Conservation (phyloP, 2,888 invertebrate species). For the Cactoblastis cactorum region DNA sequence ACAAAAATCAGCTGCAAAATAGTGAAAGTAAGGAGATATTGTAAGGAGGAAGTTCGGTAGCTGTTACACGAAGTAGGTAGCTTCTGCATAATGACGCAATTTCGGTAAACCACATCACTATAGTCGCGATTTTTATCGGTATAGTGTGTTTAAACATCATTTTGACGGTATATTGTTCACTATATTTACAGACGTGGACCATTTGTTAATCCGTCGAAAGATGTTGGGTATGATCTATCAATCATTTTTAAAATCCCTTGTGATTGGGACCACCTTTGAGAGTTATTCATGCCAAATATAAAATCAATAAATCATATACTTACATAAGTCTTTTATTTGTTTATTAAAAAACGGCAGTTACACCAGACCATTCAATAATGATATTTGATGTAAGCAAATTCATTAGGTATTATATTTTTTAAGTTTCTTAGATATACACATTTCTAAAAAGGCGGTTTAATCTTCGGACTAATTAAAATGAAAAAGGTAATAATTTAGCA, state of each 20-base stretch:
- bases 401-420: no score
- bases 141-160: no score
- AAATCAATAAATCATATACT: slow-evolving; percentile 34
- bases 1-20: no score
- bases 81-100: no score
- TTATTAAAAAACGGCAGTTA: background rate
- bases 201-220: background rate
- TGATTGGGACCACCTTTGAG: slow-evolving; percentile 50
- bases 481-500: slow-evolving; percentile 13
- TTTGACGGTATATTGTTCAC: background rate
- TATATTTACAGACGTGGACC: background rate
- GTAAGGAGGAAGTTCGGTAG: no score
- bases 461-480: slow-evolving; percentile 1
- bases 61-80: no score
- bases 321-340: slow-evolving; percentile 24
- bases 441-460: background rate
- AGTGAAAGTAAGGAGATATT: no score
- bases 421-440: no score
- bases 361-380: no score
- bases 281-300: slow-evolving; percentile 50
- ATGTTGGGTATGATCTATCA: background rate
- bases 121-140: no score
- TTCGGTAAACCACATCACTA: no score
- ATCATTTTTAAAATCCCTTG: slow-evolving; percentile 25
- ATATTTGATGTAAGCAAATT: no score